Conservation (phyloP, 2,888 invertebrate species). For the Caenorhabditis sinica region DNA sequence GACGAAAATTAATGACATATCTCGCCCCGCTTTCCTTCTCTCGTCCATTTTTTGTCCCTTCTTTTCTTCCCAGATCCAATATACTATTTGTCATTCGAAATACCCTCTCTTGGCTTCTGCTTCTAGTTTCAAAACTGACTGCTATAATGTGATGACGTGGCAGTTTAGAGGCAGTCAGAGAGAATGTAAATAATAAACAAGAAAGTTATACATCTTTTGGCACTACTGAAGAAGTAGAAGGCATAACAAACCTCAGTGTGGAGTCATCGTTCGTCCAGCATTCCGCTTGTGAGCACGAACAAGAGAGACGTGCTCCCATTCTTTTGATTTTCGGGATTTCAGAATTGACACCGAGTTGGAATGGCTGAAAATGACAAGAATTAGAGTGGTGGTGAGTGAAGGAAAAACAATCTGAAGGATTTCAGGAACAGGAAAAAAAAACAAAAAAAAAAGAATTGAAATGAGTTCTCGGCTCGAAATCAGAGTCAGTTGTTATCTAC, state of each 20-base stretch:
- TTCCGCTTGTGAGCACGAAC: slow-evolving; percentile 66
- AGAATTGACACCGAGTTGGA: slow-evolving; percentile 15
- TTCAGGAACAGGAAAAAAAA: background rate
- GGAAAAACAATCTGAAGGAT: background rate
- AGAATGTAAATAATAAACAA: slow-evolving; percentile 1
- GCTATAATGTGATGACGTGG: slow-evolving; percentile 9
- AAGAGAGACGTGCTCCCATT: slow-evolving; percentile 66
- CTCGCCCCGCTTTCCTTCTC: slow-evolving; percentile 9
- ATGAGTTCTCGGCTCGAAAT: background rate
- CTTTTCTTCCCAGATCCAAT: background rate
- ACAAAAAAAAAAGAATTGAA: background rate
- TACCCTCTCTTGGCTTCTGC: background rate
- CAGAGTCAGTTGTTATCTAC: background rate
- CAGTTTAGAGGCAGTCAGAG: background rate
- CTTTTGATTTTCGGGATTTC: background rate
- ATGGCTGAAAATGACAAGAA: slow-evolving; percentile 30
- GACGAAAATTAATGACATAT: slow-evolving; percentile 60
- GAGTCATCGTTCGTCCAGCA: slow-evolving; percentile 65
- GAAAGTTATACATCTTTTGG: slow-evolving; percentile 8
- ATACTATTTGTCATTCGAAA: slow-evolving; percentile 35
- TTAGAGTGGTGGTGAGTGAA: background rate
- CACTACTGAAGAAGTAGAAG: background rate
- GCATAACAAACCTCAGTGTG: slow-evolving; percentile 53
- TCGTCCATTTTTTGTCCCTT: slow-evolving; percentile 17
- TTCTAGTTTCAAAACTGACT: background rate